Percentiles rank a stretch among this genome's conserved stretches.
These are phyloP conservation scores for Neoitamus cyanurus DNA, from an alignment of 2,888 invertebrate genomes.

Conservation along the genomic window DNA sequence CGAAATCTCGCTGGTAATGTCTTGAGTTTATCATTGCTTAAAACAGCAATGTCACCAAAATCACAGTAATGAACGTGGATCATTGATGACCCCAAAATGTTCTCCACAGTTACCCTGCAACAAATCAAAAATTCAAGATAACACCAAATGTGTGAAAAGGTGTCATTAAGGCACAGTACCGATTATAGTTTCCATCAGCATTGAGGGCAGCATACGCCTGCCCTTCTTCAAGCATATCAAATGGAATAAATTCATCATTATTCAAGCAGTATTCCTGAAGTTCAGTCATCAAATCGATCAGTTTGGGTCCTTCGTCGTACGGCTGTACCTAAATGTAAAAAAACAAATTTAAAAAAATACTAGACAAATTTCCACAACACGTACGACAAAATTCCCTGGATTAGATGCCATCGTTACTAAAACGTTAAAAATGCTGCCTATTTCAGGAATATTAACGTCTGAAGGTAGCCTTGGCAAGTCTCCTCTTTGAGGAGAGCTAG, in stretches of 20 bases:
- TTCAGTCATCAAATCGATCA: constrained; percentile 74
- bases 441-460: constrained; percentile 33
- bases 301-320: constrained; percentile 63
- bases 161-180: constrained; percentile 68
- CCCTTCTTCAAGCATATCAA: constrained; percentile 69
- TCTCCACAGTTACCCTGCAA: constrained; percentile 69
- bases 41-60: constrained; percentile 72
- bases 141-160: not conserved
- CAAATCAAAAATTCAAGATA: constrained; percentile 25
- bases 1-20: constrained; percentile 70
- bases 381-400: constrained; percentile 69
- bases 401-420: constrained; percentile 80
- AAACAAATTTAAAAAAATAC: not conserved
- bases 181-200: constrained; percentile 76
- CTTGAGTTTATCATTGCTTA: constrained; percentile 69
- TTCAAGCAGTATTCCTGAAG: constrained; percentile 73
- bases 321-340: constrained; percentile 67
- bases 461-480: constrained; percentile 45
- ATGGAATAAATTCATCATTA: constrained; percentile 67
- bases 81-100: constrained; percentile 69
- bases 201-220: constrained; percentile 77
- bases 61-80: constrained; percentile 74
- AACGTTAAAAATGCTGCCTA: constrained; percentile 66
- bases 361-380: constrained; percentile 33
- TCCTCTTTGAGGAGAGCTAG: constrained; percentile 57